A percentile compares a stretch with the other conserved stretches of the same genome.
Conservation (phyloP, 2,113 vertebrate species). For the Isurus oxyrinchus region DNA sequence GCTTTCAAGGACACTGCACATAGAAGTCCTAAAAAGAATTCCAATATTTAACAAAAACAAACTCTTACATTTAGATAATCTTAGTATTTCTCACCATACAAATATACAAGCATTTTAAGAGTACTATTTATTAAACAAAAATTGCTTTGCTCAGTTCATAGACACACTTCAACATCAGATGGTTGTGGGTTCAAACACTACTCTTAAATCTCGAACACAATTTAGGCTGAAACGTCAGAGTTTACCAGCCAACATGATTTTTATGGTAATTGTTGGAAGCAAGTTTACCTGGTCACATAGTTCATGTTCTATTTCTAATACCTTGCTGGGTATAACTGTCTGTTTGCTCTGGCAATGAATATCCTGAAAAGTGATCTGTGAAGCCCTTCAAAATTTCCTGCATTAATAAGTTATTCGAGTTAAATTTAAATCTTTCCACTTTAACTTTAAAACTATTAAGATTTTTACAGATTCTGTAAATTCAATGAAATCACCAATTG, state of each 20-base stretch:
- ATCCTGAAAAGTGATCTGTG: neutral
- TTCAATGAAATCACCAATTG: neutral
- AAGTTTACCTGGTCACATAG: too few species aligned
- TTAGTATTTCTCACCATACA: neutral
- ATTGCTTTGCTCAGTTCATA: neutral
- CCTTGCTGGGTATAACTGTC: neutral
- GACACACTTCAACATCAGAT: neutral
- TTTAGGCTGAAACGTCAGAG: neutral
- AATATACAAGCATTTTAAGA: neutral
- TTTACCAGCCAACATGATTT: neutral
- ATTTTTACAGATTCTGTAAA: neutral
- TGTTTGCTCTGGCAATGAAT: neutral
- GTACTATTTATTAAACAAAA: neutral
- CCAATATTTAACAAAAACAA: neutral
- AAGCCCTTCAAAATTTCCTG: neutral
- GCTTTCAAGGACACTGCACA: slow-evolving; percentile 1
- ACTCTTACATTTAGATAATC: neutral
- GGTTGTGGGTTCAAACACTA: neutral
- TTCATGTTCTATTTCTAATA: neutral
- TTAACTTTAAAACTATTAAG: neutral
- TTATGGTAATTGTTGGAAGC: too few species aligned
- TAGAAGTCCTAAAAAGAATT: neutral
- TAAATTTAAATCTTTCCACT: neutral
- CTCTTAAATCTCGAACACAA: neutral
- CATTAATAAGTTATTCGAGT: neutral